A percentile compares a stretch with the other conserved stretches of the same genome.
Conservation (phyloP, 2,797 vertebrate species). For the Vireo griseus region DNA sequence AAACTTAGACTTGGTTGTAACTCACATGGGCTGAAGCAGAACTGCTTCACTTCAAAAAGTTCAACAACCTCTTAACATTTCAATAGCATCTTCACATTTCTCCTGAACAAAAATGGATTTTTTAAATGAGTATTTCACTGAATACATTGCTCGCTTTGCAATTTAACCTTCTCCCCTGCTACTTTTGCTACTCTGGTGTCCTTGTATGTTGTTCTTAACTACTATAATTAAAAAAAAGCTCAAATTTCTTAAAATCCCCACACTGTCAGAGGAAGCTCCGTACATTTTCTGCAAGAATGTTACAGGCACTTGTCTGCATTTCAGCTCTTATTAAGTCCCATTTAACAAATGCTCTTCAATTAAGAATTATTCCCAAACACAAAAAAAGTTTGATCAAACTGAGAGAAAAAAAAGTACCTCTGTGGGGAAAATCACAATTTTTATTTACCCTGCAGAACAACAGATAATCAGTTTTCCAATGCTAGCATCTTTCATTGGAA, state of each 20-base stretch:
- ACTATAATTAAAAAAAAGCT: accelerated
- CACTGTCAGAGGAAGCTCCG: not conserved
- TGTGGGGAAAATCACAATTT: not conserved
- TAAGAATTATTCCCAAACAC: not conserved
- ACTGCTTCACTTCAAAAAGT: not conserved
- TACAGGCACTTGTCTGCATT: not conserved
- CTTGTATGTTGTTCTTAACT: not conserved
- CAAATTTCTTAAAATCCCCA: not conserved
- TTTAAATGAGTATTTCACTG: not conserved
- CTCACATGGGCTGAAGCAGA: not conserved
- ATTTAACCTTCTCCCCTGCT: not conserved
- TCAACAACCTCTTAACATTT: not conserved
- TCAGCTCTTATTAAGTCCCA: not conserved
- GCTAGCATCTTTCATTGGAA: not conserved
- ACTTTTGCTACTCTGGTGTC: not conserved
- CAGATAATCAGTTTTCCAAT: not conserved
- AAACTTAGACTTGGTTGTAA: not conserved
- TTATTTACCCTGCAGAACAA: not conserved
- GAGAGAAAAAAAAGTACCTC: not conserved
- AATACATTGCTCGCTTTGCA: not conserved
- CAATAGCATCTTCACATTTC: not conserved
- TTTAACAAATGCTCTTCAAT: not conserved
- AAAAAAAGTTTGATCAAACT: not conserved
- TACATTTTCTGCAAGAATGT: not conserved
- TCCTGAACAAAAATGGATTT: not conserved